Percentiles rank a stretch among this genome's conserved stretches.
Evolutionary conservation across 2,797 vertebrate species (phyloP).

Genomic region (Poecilia velifera): DNA sequence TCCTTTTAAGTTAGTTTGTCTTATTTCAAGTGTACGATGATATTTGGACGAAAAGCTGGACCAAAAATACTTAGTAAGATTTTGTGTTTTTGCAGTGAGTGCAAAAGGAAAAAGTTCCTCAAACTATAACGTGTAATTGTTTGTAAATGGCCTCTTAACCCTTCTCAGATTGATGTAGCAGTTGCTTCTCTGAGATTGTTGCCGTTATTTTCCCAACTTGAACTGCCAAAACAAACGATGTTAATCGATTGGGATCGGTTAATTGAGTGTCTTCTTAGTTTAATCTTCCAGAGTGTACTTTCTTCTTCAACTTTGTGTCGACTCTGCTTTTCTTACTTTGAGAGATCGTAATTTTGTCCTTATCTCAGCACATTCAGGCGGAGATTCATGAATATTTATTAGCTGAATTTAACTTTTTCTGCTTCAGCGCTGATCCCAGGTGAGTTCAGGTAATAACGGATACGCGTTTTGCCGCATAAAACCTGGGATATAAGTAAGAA

Average conservation of each 20-base stretch:
- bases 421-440: not conserved
- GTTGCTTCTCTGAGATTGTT: not conserved
- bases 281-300: not conserved
- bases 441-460: constrained; percentile 10
- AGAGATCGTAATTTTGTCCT: not conserved
- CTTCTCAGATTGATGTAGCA: not conserved
- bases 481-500: not conserved
- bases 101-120: too few relatives aligned
- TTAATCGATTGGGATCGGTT: not conserved
- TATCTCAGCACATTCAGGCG: not conserved
- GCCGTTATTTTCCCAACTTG: not conserved
- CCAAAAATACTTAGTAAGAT: too few relatives aligned
- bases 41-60: too few relatives aligned
- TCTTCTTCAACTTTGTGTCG: not conserved
- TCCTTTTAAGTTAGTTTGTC: too few relatives aligned
- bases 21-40: too few relatives aligned
- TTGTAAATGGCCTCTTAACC: not conserved
- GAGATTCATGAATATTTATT: not conserved
- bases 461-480: not conserved
- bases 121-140: too few relatives aligned
- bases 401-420: not conserved
- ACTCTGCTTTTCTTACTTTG: not conserved
- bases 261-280: not conserved
- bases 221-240: not conserved
- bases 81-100: too few relatives aligned